These are phyloP conservation scores for Dynastes maya DNA, from an alignment of 2,888 invertebrate genomes.

Conservation along the genomic window DNA sequence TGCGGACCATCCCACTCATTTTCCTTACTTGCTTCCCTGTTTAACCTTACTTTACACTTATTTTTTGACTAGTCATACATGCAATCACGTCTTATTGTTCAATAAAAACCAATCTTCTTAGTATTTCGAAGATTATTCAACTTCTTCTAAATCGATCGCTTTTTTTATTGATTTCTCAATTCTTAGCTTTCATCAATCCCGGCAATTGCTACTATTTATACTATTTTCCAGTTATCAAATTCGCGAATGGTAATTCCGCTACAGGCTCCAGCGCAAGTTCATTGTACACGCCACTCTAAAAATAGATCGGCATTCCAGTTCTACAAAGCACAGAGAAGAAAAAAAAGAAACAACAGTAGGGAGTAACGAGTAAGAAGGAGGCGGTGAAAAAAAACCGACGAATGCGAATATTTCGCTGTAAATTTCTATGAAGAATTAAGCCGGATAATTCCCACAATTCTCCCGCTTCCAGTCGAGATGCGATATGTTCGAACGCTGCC, in stretches of 20 bases:
- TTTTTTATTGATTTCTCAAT: too few species aligned
- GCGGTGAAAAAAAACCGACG: not conserved
- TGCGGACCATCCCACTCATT: too few species aligned
- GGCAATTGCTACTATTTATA: too few species aligned
- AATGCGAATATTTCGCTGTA: not conserved
- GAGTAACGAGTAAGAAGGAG: too few species aligned
- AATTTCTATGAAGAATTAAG: constrained; percentile 5
- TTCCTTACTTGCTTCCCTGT: too few species aligned
- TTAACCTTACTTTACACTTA: too few species aligned
- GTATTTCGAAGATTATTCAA: too few species aligned
- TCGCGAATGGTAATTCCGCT: not conserved
- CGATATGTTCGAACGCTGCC: not conserved
- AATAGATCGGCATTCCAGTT: constrained; percentile 3
- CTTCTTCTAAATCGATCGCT: too few species aligned
- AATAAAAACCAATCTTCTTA: too few species aligned
- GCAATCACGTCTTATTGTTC: too few species aligned
- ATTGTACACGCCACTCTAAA: not conserved
- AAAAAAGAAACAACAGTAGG: constrained; percentile 6
- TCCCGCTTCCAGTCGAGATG: not conserved
- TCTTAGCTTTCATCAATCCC: too few species aligned
- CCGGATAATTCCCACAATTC: not conserved
- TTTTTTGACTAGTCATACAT: too few species aligned
- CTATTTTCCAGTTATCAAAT: constrained; percentile 5
- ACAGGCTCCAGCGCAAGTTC: not conserved
- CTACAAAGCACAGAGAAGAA: not conserved